Evolutionary conservation across 2,113 vertebrate genomes (phyloP).

Genomic region (Thomomys bottae): DNA sequence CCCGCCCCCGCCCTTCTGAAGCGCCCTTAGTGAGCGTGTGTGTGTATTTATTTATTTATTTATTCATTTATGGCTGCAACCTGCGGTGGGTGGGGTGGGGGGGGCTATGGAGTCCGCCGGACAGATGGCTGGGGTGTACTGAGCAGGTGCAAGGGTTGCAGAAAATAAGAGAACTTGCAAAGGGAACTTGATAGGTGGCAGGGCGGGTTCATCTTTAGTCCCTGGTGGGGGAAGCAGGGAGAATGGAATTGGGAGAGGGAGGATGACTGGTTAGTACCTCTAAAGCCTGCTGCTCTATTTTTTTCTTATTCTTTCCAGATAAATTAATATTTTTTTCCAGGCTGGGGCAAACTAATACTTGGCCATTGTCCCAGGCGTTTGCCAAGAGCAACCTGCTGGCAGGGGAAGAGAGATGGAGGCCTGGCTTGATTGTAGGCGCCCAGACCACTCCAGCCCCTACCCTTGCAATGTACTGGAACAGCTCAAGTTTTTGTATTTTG

Average conservation of each 20-base stretch:
- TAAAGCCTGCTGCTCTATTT: not conserved
- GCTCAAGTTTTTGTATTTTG: conserved; percentile 50
- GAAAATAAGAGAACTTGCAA: conserved; percentile 63
- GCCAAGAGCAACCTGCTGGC: conserved; percentile 66
- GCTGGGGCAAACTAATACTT: not conserved
- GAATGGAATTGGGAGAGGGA: not conserved
- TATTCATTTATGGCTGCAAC: conserved; percentile 59
- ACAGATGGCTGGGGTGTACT: conserved; percentile 2
- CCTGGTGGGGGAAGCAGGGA: not conserved
- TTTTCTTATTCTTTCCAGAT: conserved; percentile 3
- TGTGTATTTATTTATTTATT: no score
- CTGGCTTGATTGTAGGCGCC: not conserved
- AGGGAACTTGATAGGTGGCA: conserved; percentile 65
- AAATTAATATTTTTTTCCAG: conserved; percentile 1
- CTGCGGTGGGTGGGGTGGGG: conserved; percentile 50
- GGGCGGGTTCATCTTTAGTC: conserved; percentile 27
- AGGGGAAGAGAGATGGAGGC: not conserved
- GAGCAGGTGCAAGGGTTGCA: conserved; percentile 55
- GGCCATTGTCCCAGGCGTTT: conserved; percentile 38
- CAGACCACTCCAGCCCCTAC: not conserved
- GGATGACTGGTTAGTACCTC: not conserved
- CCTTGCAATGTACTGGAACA: not conserved
- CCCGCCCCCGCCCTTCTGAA: conserved; percentile 64
- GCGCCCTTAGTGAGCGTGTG: not conserved
- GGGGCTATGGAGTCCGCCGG: conserved; percentile 9